phyloP scores from a whole-genome alignment of 2,888 invertebrate species.

The Drosophila mercatorum region DNA sequence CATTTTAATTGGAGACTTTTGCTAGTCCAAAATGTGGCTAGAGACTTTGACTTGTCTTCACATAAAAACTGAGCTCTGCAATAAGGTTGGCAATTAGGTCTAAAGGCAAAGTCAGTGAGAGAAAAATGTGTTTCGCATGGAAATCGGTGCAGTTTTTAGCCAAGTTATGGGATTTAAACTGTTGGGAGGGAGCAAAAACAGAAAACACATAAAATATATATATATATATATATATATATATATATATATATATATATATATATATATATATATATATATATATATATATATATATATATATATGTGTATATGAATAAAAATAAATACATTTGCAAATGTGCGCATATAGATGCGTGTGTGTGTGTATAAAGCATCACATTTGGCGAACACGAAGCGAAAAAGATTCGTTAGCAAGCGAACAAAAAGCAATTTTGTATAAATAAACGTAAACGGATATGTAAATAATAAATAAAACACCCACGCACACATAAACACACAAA shows the following conservation, averaged over 20 bases:
- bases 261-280: not conserved
- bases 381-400: constrained; percentile 40
- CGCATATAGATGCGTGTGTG: not conserved
- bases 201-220: constrained; percentile 10
- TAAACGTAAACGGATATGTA: constrained; percentile 68
- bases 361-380: constrained; percentile 36
- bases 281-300: not conserved
- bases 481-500: constrained; percentile 9
- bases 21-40: not conserved
- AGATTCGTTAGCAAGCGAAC: constrained; percentile 56
- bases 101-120: constrained; percentile 1
- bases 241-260: too few relatives aligned
- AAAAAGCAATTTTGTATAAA: constrained; percentile 65
- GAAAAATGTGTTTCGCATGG: constrained; percentile 13
- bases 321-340: constrained; percentile 6
- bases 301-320: not conserved
- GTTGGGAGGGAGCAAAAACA: not conserved
- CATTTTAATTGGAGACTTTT: not conserved
- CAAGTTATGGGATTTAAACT: constrained; percentile 18
- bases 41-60: not conserved
- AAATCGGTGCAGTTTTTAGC: constrained; percentile 17
- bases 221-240: not conserved
- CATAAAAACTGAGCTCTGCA: not conserved
- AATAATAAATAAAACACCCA: constrained; percentile 64
- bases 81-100: constrained; percentile 6